Conservation (phyloP, 2,888 invertebrate species). For the Xestia xanthographa region DNA sequence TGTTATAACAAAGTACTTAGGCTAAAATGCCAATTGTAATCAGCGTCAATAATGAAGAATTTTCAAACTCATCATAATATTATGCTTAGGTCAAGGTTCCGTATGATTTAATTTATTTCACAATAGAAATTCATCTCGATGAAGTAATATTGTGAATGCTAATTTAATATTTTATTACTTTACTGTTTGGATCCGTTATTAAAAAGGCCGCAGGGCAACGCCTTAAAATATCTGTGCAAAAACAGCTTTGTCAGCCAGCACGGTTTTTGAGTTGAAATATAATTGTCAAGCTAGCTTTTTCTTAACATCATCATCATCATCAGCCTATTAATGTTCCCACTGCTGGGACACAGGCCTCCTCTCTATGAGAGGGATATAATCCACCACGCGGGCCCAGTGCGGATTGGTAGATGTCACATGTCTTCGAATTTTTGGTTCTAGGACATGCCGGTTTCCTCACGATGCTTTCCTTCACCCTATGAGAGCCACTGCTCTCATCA, state of each 20-base stretch:
- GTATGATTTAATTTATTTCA: constrained; percentile 36
- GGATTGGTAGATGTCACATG: no score
- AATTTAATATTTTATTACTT: constrained; percentile 39
- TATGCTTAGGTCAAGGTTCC: constrained; percentile 36
- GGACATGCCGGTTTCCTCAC: no score
- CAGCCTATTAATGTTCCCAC: no score
- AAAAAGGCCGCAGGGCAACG: constrained; percentile 2
- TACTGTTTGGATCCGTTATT: constrained; percentile 22
- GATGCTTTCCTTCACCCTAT: no score
- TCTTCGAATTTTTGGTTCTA: no score
- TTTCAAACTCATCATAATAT: constrained; percentile 8
- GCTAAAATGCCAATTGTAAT: constrained; percentile 70
- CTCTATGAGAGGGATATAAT: no score
- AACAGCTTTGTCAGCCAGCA: not conserved
- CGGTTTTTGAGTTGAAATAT: not conserved
- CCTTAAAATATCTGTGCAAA: not conserved
- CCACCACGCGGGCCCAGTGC: no score
- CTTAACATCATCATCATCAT: no score
- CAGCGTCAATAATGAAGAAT: constrained; percentile 45
- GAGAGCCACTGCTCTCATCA: no score
- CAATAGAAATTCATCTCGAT: constrained; percentile 39
- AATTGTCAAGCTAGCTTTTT: not conserved
- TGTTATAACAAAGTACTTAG: constrained; percentile 34
- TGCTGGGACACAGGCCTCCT: no score
- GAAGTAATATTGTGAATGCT: constrained; percentile 40